These are phyloP conservation scores for Ramphastos sulfuratus DNA, from an alignment of 2,113 vertebrate species.

Conservation along the genomic window DNA sequence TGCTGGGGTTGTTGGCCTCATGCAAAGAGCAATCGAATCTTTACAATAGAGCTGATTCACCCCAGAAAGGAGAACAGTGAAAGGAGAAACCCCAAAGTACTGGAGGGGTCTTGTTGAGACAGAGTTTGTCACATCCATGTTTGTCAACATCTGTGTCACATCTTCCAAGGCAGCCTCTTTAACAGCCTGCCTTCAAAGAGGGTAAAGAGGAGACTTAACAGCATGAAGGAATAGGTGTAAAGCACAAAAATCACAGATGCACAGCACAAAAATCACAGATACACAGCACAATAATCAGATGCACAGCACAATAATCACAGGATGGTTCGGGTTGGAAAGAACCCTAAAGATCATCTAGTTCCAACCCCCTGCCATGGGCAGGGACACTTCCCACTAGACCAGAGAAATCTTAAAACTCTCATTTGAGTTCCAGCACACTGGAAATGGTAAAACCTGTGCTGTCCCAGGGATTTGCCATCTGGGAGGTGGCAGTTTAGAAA, in stretches of 20 bases:
- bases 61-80: not conserved
- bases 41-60: not conserved
- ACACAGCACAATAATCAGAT: not conserved
- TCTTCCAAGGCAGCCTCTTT: not conserved
- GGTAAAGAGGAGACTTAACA: not conserved
- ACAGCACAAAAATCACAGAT: too few species aligned
- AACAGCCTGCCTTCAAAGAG: not conserved
- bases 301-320: not conserved
- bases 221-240: not conserved
- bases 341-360: too few species aligned
- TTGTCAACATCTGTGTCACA: not conserved
- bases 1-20: not conserved
- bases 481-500: not conserved
- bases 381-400: too few species aligned
- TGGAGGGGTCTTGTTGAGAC: not conserved
- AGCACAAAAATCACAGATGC: not conserved
- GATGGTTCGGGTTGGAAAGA: too few species aligned
- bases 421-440: not conserved
- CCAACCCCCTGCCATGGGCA: too few species aligned
- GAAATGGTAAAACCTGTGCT: not conserved
- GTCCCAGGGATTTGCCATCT: slow-evolving; percentile 10
- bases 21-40: not conserved
- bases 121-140: not conserved
- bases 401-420: not conserved
- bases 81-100: not conserved